phyloP scores from a whole-genome alignment of 1,140 invertebrate genomes.

The Bombus soroeensis region DNA sequence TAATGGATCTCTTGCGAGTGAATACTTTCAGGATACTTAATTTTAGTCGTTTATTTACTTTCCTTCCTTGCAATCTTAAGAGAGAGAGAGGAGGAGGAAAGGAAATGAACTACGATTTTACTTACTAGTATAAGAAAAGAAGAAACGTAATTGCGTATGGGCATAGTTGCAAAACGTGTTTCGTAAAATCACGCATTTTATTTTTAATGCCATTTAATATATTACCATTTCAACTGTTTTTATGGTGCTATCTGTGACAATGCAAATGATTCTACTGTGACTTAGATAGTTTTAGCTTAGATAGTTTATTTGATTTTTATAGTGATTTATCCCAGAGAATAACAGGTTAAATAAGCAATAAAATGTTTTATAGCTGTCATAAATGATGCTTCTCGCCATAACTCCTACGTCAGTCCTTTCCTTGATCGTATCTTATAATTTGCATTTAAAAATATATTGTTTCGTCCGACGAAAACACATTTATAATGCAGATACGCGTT shows the following conservation, averaged over 20 bases:
- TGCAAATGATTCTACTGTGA: slow-evolving; percentile 21
- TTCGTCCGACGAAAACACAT: too few species aligned
- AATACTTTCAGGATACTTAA: not conserved
- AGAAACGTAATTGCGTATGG: not conserved
- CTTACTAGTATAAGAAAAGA: not conserved
- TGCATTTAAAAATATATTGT: not conserved
- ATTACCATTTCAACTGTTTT: not conserved
- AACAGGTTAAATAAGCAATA: slow-evolving; percentile 18
- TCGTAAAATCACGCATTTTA: not conserved
- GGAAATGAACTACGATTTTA: not conserved
- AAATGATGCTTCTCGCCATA: not conserved
- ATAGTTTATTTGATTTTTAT: slow-evolving; percentile 15
- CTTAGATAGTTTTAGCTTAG: not conserved
- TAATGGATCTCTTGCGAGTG: not conserved
- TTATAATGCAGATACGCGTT: not conserved
- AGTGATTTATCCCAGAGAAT: slow-evolving; percentile 15
- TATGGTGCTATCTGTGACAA: slow-evolving; percentile 23
- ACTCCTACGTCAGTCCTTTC: not conserved
- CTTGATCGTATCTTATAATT: not conserved
- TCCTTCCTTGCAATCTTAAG: not conserved
- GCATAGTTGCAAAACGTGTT: too few species aligned
- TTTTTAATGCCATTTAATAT: not conserved
- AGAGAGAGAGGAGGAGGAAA: fast-evolving
- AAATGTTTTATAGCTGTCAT: slow-evolving; percentile 23
- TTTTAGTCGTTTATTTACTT: not conserved